phyloP scores from a whole-genome alignment of 2,113 vertebrate genomes.

The Promerops cafer region DNA sequence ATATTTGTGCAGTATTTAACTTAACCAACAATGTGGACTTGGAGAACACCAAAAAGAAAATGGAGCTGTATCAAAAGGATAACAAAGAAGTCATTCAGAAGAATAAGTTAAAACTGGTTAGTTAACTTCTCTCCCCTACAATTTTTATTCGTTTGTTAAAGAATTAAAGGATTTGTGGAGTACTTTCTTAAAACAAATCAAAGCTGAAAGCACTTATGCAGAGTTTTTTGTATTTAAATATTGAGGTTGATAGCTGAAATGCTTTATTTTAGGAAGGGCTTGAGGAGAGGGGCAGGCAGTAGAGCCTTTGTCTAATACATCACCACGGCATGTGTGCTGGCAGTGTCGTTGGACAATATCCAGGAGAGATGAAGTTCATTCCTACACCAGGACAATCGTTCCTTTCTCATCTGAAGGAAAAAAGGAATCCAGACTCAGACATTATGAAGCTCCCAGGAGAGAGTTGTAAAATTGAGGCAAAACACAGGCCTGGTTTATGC shows the following conservation, averaged over 20 bases:
- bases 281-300: neutral
- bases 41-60: constrained; percentile 91
- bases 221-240: neutral
- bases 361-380: constrained; percentile 41
- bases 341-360: constrained; percentile 20
- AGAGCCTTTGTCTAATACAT: constrained; percentile 12
- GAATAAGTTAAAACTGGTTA: constrained; percentile 93
- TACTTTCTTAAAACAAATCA: neutral
- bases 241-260: neutral
- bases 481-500: constrained; percentile 39
- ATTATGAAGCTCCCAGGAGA: constrained; percentile 24
- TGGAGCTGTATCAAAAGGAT: constrained; percentile 94
- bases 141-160: neutral
- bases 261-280: neutral
- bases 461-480: neutral
- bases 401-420: constrained; percentile 35
- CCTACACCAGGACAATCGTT: constrained; percentile 27
- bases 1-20: constrained; percentile 83
- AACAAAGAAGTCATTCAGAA: constrained; percentile 95
- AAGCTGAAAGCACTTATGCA: neutral
- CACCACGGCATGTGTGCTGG: neutral
- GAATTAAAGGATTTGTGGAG: neutral
- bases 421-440: constrained; percentile 24
- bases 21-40: constrained; percentile 94
- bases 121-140: constrained; percentile 48